Conservation (phyloP, 2,113 vertebrate species). For the Smithornis capensis region DNA sequence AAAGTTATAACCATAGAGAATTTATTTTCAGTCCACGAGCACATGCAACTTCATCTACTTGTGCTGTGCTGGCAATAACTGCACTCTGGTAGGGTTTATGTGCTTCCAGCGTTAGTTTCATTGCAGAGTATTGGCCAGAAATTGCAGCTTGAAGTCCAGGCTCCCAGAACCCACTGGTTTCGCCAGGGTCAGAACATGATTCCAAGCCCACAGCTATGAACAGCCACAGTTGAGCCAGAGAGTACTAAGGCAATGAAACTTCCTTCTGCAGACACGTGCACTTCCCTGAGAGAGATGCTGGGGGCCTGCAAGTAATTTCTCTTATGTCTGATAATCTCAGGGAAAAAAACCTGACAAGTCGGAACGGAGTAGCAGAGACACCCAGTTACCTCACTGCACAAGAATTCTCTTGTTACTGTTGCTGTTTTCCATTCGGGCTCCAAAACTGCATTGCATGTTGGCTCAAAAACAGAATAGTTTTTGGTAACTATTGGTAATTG, state of each 20-base stretch:
- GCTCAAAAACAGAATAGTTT: background rate
- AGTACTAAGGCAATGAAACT: background rate
- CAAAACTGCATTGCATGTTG: background rate
- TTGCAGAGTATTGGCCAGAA: background rate
- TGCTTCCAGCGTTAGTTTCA: background rate
- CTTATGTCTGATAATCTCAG: background rate
- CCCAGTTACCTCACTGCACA: background rate
- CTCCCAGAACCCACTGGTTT: background rate
- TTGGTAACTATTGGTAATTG: too few relatives aligned
- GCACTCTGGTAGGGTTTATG: background rate
- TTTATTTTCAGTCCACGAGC: background rate
- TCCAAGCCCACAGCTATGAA: background rate
- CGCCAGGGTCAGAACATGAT: background rate
- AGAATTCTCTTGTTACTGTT: background rate
- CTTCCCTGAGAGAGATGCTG: background rate
- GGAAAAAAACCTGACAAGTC: background rate
- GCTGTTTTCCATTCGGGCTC: background rate
- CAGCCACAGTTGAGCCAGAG: background rate
- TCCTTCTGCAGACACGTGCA: background rate
- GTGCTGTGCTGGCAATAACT: background rate
- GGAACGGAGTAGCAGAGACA: background rate
- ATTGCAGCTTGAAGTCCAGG: fast-evolving
- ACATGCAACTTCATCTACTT: background rate
- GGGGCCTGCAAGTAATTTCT: background rate
- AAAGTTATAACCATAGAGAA: background rate